Percentiles rank a stretch among this genome's conserved stretches.
Evolutionary conservation across 2,888 invertebrate species (phyloP).

Genomic region (Candidula unifasciata): DNA sequence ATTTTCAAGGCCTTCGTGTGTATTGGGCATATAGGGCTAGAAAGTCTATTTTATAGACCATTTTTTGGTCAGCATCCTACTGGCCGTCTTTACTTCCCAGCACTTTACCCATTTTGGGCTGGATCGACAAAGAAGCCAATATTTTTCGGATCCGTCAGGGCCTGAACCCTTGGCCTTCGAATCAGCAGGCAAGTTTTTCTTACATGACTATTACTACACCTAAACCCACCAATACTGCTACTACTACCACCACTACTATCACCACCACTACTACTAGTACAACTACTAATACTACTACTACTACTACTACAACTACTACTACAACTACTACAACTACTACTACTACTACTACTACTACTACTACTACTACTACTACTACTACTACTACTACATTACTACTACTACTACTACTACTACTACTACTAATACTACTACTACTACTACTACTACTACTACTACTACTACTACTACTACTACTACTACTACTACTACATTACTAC

Average conservation of each 20-base stretch:
- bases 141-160: no score
- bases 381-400: slow-evolving; percentile 28
- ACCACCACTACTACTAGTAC: neutral
- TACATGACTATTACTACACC: slow-evolving; percentile 39
- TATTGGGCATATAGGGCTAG: no score
- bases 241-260: neutral
- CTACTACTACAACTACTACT: slow-evolving; percentile 13
- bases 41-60: no score
- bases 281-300: slow-evolving; percentile 17
- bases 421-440: slow-evolving; percentile 16
- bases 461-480: slow-evolving; percentile 16
- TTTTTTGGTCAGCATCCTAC: no score
- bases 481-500: neutral
- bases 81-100: no score
- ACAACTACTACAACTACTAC: neutral
- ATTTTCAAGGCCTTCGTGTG: no score
- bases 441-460: slow-evolving; percentile 20
- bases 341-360: slow-evolving; percentile 7
- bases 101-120: no score
- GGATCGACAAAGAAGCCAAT: no score
- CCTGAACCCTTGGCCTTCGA: no score
- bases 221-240: neutral
- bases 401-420: slow-evolving; percentile 24
- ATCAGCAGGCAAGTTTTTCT: no score
- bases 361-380: slow-evolving; percentile 1